These are phyloP conservation scores for Scarus forsteni DNA, from an alignment of 2,797 vertebrate species.

Conservation along the genomic window DNA sequence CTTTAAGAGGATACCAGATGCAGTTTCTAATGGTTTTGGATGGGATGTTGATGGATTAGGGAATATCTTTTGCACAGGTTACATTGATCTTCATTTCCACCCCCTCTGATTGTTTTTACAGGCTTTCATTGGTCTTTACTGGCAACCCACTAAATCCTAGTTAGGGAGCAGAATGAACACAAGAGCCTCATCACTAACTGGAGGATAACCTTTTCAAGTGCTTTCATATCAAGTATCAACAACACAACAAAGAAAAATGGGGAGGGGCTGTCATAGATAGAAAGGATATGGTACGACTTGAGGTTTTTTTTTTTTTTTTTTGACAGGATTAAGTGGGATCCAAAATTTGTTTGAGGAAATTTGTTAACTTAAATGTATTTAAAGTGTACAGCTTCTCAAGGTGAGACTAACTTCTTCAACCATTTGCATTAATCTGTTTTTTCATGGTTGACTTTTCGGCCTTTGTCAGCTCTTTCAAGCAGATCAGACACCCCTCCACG, in stretches of 20 bases:
- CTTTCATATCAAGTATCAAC: constrained; percentile 55
- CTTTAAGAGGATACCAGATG: no score
- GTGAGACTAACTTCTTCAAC: constrained; percentile 46
- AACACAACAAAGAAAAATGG: constrained; percentile 44
- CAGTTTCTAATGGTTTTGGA: no score
- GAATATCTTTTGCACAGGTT: constrained; percentile 8
- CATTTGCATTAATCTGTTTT: constrained; percentile 15
- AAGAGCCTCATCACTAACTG: constrained; percentile 46
- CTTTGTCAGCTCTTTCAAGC: neutral
- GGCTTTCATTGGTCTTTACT: constrained; percentile 46
- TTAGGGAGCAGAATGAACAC: constrained; percentile 45
- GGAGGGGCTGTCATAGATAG: constrained; percentile 46
- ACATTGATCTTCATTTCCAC: constrained; percentile 42
- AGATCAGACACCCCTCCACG: neutral
- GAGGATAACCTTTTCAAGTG: constrained; percentile 45
- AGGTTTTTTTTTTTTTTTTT: constrained; percentile 39
- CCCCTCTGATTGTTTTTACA: constrained; percentile 33
- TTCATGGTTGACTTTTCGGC: constrained; percentile 36
- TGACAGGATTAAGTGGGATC: constrained; percentile 23
- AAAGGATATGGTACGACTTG: constrained; percentile 44
- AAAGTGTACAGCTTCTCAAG: constrained; percentile 32
- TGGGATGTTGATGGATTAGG: constrained; percentile 37
- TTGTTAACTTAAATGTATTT: constrained; percentile 18
- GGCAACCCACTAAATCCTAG: constrained; percentile 40
- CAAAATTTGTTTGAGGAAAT: constrained; percentile 43